phyloP scores from a whole-genome alignment of 2,888 invertebrate species.

The Macrophya annulata region DNA sequence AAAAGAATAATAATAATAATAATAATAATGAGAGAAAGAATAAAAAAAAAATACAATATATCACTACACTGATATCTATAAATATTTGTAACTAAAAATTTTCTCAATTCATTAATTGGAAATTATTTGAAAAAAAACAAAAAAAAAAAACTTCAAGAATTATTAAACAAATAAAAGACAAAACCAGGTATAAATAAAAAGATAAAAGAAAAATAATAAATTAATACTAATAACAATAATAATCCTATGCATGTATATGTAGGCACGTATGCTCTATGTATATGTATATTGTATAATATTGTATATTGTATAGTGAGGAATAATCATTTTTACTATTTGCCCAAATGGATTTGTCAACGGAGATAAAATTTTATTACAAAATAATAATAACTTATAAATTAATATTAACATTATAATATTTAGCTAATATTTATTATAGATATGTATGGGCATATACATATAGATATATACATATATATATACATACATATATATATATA shows the following conservation, averaged over 20 bases:
- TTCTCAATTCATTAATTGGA: too few relatives aligned
- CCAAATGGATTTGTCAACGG: constrained; percentile 66
- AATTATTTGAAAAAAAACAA: too few relatives aligned
- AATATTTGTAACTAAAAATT: too few relatives aligned
- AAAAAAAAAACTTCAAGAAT: too few relatives aligned
- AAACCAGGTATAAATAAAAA: too few relatives aligned
- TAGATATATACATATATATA: not conserved
- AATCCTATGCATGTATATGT: not conserved
- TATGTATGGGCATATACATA: constrained; percentile 65
- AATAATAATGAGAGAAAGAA: too few relatives aligned
- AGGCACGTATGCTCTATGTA: too few relatives aligned
- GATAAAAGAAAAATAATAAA: not conserved
- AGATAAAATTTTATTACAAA: not conserved
- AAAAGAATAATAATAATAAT: too few relatives aligned
- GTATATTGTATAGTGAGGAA: not conserved
- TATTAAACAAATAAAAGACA: too few relatives aligned
- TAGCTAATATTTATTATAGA: constrained; percentile 63
- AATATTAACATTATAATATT: constrained; percentile 21
- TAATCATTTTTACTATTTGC: constrained; percentile 57
- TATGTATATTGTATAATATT: not conserved
- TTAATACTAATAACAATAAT: not conserved
- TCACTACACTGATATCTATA: too few relatives aligned
- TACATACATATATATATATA: too few relatives aligned
- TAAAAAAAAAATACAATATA: too few relatives aligned
- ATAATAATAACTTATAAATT: not conserved